Conservation (phyloP, 2,113 vertebrate genomes). For the Hyla sarda region DNA sequence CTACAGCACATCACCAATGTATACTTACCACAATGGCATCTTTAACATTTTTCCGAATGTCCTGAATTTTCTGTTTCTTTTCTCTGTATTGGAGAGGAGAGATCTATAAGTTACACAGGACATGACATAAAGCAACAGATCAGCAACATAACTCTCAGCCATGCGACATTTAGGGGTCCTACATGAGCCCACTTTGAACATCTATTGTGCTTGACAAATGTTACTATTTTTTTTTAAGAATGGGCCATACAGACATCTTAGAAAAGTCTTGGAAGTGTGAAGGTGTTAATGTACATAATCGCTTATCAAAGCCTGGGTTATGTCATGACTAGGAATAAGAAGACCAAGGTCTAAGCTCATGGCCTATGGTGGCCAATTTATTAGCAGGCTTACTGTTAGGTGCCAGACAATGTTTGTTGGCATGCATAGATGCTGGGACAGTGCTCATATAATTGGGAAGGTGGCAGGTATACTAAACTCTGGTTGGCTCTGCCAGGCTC, state of each 20-base stretch:
- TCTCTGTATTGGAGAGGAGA: constrained; percentile 82
- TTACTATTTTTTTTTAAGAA: not conserved
- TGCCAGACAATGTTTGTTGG: not conserved
- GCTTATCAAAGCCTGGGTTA: too few relatives aligned
- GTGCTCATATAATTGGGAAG: too few relatives aligned
- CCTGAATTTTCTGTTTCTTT: constrained; percentile 99
- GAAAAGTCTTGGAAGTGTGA: too few relatives aligned
- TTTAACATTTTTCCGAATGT: constrained; percentile 99
- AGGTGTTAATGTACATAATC: too few relatives aligned
- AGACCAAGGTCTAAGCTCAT: not conserved
- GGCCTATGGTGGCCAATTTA: too few relatives aligned
- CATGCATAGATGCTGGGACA: too few relatives aligned
- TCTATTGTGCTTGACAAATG: too few relatives aligned
- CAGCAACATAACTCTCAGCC: too few relatives aligned
- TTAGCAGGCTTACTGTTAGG: not conserved
- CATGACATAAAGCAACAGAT: not conserved
- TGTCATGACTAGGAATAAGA: not conserved
- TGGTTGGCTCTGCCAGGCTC: not conserved
- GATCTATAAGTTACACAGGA: not conserved
- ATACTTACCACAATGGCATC: constrained; percentile 98
- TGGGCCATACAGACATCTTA: too few relatives aligned
- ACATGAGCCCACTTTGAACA: not conserved
- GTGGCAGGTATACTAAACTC: not conserved
- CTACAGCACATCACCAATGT: not conserved
- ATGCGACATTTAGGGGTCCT: not conserved